Conservation (phyloP, 2,113 vertebrate species). For the Xiphophorus hellerii region DNA sequence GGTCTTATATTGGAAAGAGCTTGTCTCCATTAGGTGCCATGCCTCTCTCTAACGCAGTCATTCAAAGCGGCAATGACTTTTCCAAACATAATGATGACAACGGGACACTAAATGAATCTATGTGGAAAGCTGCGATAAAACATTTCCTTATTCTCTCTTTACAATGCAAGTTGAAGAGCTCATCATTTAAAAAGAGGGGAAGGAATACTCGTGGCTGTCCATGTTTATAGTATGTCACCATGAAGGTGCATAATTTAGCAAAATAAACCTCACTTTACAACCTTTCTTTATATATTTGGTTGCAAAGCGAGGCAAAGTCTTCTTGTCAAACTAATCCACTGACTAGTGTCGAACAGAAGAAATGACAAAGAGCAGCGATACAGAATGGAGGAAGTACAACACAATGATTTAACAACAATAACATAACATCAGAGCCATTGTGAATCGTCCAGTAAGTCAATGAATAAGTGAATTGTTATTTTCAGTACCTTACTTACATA, state of each 20-base stretch:
- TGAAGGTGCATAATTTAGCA: background rate
- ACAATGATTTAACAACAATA: background rate
- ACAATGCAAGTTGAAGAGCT: background rate
- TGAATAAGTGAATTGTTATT: background rate
- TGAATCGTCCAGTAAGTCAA: background rate
- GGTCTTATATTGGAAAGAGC: slow-evolving; percentile 72
- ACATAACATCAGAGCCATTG: background rate
- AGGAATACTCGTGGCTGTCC: background rate
- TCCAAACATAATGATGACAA: slow-evolving; percentile 45
- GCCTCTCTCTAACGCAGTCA: slow-evolving; percentile 57
- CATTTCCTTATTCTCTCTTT: background rate
- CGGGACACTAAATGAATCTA: slow-evolving; percentile 33
- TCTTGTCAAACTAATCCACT: background rate
- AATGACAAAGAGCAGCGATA: background rate
- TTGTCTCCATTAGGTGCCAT: slow-evolving; percentile 72
- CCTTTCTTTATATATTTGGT: too few relatives aligned
- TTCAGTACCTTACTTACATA: background rate
- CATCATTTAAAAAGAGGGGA: background rate
- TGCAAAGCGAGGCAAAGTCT: background rate
- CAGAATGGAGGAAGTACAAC: background rate
- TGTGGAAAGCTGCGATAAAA: slow-evolving; percentile 23
- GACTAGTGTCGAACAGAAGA: background rate
- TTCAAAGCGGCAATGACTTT: slow-evolving; percentile 56
- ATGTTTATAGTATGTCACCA: background rate
- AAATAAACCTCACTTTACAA: background rate